Percentiles rank a stretch among this genome's conserved stretches.
Conservation (phyloP, 1,140 invertebrate species). For the Drusus annulatus region DNA sequence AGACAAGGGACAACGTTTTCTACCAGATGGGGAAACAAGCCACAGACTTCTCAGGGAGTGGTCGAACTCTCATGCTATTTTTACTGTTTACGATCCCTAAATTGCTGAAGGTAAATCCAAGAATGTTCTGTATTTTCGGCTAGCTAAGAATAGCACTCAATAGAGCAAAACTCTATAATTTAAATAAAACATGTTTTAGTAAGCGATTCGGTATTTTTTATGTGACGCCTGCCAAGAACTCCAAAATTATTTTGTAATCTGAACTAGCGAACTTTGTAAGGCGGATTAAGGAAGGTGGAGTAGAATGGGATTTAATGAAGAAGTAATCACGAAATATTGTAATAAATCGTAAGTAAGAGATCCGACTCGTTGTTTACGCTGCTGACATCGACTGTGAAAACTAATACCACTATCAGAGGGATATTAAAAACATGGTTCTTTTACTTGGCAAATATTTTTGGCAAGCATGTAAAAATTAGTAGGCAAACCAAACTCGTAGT, state of each 20-base stretch:
- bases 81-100: background rate
- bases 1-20: conserved; percentile 61
- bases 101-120: background rate
- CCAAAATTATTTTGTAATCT: conserved; percentile 33
- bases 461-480: too few relatives aligned
- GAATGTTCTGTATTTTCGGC: background rate
- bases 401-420: too few relatives aligned
- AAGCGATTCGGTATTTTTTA: too few relatives aligned
- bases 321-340: too few relatives aligned
- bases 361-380: too few relatives aligned
- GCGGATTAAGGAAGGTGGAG: conserved; percentile 56
- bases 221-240: background rate
- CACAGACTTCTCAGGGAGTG: background rate
- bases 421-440: too few relatives aligned
- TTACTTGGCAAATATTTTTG: too few relatives aligned
- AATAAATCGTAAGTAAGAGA: too few relatives aligned
- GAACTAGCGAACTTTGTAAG: conserved; percentile 45
- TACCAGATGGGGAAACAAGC: conserved; percentile 62
- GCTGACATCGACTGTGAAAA: too few relatives aligned
- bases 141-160: too few relatives aligned
- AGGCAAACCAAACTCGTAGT: too few relatives aligned
- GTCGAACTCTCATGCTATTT: background rate
- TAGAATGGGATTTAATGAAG: conserved; percentile 36
- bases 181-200: too few relatives aligned
- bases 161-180: background rate